Evolutionary conservation across 1,140 invertebrate genomes (phyloP).

Genomic region (Drosophila sp.): DNA sequence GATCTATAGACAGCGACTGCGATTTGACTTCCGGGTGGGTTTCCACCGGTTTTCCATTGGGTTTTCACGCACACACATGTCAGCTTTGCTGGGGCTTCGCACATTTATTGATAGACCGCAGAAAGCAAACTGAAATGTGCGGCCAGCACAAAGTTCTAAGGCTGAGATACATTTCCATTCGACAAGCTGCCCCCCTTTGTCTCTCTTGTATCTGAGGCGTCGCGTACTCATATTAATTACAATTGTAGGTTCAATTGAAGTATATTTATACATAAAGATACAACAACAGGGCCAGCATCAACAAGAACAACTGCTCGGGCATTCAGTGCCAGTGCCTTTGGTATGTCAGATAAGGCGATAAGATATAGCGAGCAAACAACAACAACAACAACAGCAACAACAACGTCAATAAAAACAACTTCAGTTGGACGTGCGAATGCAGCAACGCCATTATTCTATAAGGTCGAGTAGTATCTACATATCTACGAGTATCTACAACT

Average conservation of each 20-base stretch:
- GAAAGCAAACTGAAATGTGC: constrained; percentile 51
- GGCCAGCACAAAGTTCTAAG: constrained; percentile 40
- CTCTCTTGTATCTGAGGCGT: background rate
- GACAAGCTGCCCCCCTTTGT: constrained; percentile 5
- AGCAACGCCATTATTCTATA: constrained; percentile 17
- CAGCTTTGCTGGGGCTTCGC: constrained; percentile 65
- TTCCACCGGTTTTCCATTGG: constrained; percentile 41
- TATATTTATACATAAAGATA: constrained; percentile 63
- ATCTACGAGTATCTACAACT: constrained; percentile 5
- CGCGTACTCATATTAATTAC: constrained; percentile 16
- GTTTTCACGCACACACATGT: constrained; percentile 26
- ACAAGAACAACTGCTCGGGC: constrained; percentile 16
- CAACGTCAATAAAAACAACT: constrained; percentile 25
- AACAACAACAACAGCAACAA: constrained; percentile 3
- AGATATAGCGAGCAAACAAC: constrained; percentile 34
- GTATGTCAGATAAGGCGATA: constrained; percentile 65
- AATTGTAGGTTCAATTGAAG: constrained; percentile 30
- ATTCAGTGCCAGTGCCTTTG: constrained; percentile 36
- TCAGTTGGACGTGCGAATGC: constrained; percentile 34
- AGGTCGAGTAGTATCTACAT: constrained; percentile 16
- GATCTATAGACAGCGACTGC: constrained; percentile 20
- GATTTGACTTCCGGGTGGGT: constrained; percentile 67
- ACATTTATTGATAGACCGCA: constrained; percentile 69
- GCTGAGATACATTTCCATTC: constrained; percentile 62
- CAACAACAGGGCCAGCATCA: constrained; percentile 23